These are phyloP conservation scores for Brotula barbata DNA, from an alignment of 2,797 vertebrate genomes.

Conservation along the genomic window DNA sequence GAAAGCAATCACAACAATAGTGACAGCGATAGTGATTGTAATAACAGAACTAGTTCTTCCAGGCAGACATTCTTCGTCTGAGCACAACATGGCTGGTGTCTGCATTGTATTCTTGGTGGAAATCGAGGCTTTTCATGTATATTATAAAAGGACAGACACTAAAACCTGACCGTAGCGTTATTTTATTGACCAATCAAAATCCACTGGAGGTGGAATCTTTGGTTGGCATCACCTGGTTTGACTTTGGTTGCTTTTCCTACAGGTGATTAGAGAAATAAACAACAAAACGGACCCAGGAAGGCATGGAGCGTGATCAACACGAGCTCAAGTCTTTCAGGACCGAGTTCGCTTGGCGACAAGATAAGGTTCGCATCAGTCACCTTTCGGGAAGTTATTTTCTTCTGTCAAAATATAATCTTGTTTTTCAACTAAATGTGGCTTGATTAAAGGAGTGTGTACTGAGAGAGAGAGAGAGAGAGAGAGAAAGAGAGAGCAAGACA, in stretches of 20 bases:
- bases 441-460: conserved; percentile 43
- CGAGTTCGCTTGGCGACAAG: conserved; percentile 20
- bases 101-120: background rate
- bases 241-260: background rate
- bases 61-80: too few species aligned
- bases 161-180: too few species aligned
- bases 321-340: conserved; percentile 3
- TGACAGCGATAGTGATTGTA: background rate
- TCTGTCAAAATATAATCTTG: conserved; percentile 21
- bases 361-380: conserved; percentile 11
- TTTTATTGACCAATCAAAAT: conserved; percentile 10
- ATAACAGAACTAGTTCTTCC: conserved; percentile 22
- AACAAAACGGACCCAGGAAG: conserved; percentile 11
- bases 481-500: too few species aligned
- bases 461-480: background rate
- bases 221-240: background rate
- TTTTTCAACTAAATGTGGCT: conserved; percentile 24
- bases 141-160: too few species aligned
- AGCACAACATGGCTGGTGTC: conserved; percentile 1
- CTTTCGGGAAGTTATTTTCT: conserved; percentile 23
- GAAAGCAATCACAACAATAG: background rate
- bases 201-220: background rate
- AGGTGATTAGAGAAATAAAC: conserved; percentile 16
- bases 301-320: background rate
- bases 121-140: background rate